A percentile compares a stretch with the other conserved stretches of the same genome.
phyloP scores from a whole-genome alignment of 2,797 vertebrate genomes.

The Microctenopoma stevenorrisi region DNA sequence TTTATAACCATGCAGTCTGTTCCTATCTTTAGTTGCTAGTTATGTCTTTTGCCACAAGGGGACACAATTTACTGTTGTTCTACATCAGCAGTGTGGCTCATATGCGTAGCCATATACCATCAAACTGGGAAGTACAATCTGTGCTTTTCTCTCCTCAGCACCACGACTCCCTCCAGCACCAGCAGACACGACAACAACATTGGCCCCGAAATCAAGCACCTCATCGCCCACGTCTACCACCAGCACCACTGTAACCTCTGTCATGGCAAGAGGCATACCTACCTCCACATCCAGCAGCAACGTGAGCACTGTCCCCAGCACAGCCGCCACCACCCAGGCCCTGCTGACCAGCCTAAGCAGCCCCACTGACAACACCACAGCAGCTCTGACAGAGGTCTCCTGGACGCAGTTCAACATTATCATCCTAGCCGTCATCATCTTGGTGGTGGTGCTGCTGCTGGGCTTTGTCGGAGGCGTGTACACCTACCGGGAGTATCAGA shows the following conservation, averaged over 20 bases:
- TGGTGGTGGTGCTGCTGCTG: constrained; percentile 94
- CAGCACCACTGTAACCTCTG: constrained; percentile 53
- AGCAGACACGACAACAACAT: constrained; percentile 33
- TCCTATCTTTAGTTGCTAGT: no score
- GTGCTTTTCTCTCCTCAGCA: constrained; percentile 57
- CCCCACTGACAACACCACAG: constrained; percentile 89
- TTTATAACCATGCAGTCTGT: no score
- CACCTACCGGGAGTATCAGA: constrained; percentile 95
- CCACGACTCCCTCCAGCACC: constrained; percentile 47
- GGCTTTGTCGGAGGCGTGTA: constrained; percentile 96
- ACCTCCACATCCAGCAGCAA: constrained; percentile 64
- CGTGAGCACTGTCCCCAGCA: constrained; percentile 73
- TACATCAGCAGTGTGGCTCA: background rate
- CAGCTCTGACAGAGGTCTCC: constrained; percentile 91
- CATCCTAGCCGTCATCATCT: constrained; percentile 95
- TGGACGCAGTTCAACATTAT: constrained; percentile 99
- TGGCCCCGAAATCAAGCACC: constrained; percentile 56
- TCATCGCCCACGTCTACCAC: constrained; percentile 62
- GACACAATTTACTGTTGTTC: constrained; percentile 9
- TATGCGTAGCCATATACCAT: no score
- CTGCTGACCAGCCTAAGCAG: constrained; percentile 76
- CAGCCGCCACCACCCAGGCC: constrained; percentile 81
- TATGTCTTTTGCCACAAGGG: constrained; percentile 20
- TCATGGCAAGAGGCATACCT: constrained; percentile 57
- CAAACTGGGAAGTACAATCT: background rate